phyloP scores from a whole-genome alignment of 2,113 vertebrate species.

The Rallus limicola region DNA sequence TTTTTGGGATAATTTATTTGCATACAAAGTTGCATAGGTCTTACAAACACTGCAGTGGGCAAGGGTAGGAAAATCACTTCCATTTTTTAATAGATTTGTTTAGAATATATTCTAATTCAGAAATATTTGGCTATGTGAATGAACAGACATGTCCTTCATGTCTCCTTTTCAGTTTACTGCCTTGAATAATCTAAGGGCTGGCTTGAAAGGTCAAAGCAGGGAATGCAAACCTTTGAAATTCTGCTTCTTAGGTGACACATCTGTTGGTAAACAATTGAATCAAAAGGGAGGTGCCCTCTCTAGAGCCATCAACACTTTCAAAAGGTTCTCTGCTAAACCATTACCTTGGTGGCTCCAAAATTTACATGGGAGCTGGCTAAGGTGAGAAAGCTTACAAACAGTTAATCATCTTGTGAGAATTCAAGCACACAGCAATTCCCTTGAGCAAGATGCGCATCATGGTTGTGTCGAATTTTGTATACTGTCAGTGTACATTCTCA shows the following conservation, averaged over 20 bases:
- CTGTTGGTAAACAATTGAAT: not conserved
- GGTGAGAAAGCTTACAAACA: not conserved
- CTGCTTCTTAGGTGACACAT: not conserved
- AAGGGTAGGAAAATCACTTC: not conserved
- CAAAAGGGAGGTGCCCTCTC: not conserved
- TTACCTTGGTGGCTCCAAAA: not conserved
- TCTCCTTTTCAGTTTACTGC: not conserved
- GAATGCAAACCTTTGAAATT: not conserved
- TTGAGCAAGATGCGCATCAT: not conserved
- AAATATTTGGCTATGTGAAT: not conserved
- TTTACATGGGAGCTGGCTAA: not conserved
- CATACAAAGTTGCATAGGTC: not conserved
- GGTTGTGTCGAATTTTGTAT: rapidly evolving
- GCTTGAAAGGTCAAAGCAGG: not conserved
- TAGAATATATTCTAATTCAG: not conserved
- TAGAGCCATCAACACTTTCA: not conserved
- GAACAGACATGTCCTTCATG: not conserved
- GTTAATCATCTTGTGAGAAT: not conserved
- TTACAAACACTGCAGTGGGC: not conserved
- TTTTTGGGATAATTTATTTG: not conserved
- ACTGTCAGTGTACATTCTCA: not conserved
- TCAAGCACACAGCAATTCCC: not conserved
- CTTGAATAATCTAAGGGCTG: not conserved
- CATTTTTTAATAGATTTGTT: not conserved
- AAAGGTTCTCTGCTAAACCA: not conserved